Conservation (phyloP, 1,140 invertebrate species). For the Amphibalanus amphitrite region DNA sequence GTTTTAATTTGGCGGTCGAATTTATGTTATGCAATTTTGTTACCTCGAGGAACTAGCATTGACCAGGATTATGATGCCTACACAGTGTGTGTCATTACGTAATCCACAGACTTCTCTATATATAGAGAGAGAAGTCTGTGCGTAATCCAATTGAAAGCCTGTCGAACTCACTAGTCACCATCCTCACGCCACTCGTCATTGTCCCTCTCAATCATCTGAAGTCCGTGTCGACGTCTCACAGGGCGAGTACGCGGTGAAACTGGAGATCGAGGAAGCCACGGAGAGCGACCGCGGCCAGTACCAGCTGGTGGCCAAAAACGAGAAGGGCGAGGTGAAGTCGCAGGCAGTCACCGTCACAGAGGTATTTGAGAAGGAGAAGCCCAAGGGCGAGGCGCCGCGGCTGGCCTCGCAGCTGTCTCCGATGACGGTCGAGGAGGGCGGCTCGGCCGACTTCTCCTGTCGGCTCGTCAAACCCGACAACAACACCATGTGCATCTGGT, state of each 20-base stretch:
- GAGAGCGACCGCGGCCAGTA: constrained; percentile 68
- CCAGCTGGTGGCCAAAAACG: constrained; percentile 77
- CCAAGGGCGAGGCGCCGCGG: neutral
- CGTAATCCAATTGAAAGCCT: too few relatives aligned
- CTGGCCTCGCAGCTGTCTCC: neutral
- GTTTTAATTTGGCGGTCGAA: too few relatives aligned
- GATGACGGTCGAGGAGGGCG: neutral
- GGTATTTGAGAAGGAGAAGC: neutral
- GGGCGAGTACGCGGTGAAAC: constrained; percentile 69
- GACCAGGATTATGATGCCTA: too few relatives aligned
- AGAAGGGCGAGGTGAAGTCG: constrained; percentile 78
- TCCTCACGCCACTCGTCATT: too few relatives aligned
- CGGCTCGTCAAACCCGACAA: constrained; percentile 21
- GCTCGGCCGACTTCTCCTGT: neutral
- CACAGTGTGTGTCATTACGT: too few relatives aligned
- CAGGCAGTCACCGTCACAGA: constrained; percentile 40
- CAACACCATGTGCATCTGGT: constrained; percentile 18
- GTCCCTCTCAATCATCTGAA: too few relatives aligned
- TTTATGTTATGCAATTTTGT: too few relatives aligned
- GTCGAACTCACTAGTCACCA: too few relatives aligned
- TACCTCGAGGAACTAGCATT: too few relatives aligned
- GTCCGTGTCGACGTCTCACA: constrained; percentile 22
- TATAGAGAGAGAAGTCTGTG: too few relatives aligned
- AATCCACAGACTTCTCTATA: too few relatives aligned
- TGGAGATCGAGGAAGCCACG: constrained; percentile 63